Percentiles rank a stretch among this genome's conserved stretches.
Conservation (phyloP, 2,797 vertebrate genomes). For the Eutrigla gurnardus region DNA sequence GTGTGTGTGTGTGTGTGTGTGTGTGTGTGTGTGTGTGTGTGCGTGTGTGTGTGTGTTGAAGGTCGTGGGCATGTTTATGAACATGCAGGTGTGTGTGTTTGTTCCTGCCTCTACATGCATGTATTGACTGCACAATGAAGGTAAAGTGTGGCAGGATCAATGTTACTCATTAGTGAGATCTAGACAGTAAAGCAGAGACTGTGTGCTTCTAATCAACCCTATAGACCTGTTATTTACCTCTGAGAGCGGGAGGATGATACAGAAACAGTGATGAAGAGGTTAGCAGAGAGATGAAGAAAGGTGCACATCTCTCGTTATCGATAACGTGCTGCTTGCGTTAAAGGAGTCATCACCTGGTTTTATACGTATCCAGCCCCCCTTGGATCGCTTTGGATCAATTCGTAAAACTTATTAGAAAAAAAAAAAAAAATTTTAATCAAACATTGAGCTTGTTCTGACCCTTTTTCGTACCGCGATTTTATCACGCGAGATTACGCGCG, state of each 20-base stretch:
- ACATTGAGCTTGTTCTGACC: too few species aligned
- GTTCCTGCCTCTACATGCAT: conserved; percentile 24
- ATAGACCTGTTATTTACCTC: conserved; percentile 72
- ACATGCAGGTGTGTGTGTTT: conserved; percentile 26
- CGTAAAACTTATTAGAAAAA: too few species aligned
- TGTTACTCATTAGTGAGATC: conserved; percentile 75
- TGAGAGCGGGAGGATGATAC: conserved; percentile 36
- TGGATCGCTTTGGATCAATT: too few species aligned
- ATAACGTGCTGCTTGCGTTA: conserved; percentile 32
- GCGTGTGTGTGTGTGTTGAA: conserved; percentile 1
- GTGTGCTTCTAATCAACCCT: conserved; percentile 73
- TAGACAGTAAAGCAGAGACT: conserved; percentile 66
- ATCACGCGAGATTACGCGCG: too few species aligned
- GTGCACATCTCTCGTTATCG: conserved; percentile 47
- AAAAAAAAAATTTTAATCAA: too few species aligned
- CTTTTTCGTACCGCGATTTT: too few species aligned
- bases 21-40: not conserved
- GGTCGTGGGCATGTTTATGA: conserved; percentile 13
- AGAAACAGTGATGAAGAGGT: conserved; percentile 45
- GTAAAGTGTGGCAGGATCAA: conserved; percentile 75
- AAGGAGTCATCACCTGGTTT: too few species aligned
- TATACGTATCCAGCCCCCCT: too few species aligned
- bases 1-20: not conserved
- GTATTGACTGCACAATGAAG: conserved; percentile 69
- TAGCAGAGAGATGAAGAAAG: conserved; percentile 40